A percentile compares a stretch with the other conserved stretches of the same genome.
These are phyloP conservation scores for Eubasilissa regina DNA, from an alignment of 1,140 invertebrate species.

Conservation along the genomic window DNA sequence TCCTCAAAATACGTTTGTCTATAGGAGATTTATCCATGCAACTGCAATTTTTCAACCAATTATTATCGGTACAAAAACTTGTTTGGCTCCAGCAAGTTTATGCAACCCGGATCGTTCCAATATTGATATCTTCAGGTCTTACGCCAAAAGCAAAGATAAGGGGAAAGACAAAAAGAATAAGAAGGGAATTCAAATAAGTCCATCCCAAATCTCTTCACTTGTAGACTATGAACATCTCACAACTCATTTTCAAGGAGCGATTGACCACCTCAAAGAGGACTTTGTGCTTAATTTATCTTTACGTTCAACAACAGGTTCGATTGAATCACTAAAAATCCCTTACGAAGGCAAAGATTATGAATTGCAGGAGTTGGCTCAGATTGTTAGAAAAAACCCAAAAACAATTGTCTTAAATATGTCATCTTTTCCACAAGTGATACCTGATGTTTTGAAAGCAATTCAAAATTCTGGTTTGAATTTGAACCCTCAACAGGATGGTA, in stretches of 20 bases:
- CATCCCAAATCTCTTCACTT: slow-evolving; percentile 79
- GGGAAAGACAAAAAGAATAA: slow-evolving; percentile 76
- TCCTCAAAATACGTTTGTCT: slow-evolving; percentile 9
- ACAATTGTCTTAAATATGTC: slow-evolving; percentile 87
- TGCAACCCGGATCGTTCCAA: neutral
- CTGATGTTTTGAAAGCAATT: slow-evolving; percentile 83
- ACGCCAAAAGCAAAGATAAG: slow-evolving; percentile 73
- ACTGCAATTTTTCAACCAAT: slow-evolving; percentile 3
- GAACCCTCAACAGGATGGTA: slow-evolving; percentile 96
- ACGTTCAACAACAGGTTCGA: slow-evolving; percentile 80
- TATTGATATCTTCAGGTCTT: slow-evolving; percentile 9
- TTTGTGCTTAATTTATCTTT: slow-evolving; percentile 85
- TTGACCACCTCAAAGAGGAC: slow-evolving; percentile 84
- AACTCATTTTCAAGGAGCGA: slow-evolving; percentile 75
- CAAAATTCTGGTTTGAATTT: slow-evolving; percentile 89
- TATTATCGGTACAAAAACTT: neutral
- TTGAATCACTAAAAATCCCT: slow-evolving; percentile 84
- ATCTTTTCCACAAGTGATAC: slow-evolving; percentile 88
- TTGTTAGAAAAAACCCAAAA: slow-evolving; percentile 90
- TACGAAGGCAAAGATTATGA: slow-evolving; percentile 88
- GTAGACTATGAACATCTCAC: slow-evolving; percentile 81
- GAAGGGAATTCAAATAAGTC: slow-evolving; percentile 80
- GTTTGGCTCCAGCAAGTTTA: neutral
- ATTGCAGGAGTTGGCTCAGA: slow-evolving; percentile 91
- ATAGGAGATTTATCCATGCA: neutral